Conservation (phyloP, 2,888 invertebrate species). For the Dugesia japonica region DNA sequence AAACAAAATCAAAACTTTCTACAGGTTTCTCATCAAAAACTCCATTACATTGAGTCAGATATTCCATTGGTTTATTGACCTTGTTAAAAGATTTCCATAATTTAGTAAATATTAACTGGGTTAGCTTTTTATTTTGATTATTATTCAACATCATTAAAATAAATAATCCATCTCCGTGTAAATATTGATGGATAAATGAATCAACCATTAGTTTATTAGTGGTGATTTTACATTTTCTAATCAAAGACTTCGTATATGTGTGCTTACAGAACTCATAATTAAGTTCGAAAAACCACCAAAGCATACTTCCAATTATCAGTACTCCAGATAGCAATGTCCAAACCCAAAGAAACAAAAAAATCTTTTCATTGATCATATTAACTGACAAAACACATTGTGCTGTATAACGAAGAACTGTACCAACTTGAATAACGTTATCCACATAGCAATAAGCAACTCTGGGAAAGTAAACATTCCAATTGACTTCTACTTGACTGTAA, state of each 20-base stretch:
- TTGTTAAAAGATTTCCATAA: not conserved
- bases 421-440: not conserved
- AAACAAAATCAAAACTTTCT: no score
- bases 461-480: not conserved
- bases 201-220: no score
- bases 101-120: not conserved
- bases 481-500: not conserved
- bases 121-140: not conserved
- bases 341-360: not conserved
- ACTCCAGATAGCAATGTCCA: not conserved
- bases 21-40: no score
- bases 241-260: no score
- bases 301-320: not conserved
- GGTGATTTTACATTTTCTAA: no score
- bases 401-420: not conserved
- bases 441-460: not conserved
- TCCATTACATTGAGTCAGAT: no score
- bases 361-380: not conserved
- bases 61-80: no score
- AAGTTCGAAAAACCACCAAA: not conserved
- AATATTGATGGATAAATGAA: not conserved
- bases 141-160: not conserved
- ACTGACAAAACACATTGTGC: not conserved
- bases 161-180: not conserved
- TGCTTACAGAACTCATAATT: no score